These are phyloP conservation scores for Poeciliopsis gracilis DNA, from an alignment of 2,797 vertebrate genomes.

Conservation along the genomic window DNA sequence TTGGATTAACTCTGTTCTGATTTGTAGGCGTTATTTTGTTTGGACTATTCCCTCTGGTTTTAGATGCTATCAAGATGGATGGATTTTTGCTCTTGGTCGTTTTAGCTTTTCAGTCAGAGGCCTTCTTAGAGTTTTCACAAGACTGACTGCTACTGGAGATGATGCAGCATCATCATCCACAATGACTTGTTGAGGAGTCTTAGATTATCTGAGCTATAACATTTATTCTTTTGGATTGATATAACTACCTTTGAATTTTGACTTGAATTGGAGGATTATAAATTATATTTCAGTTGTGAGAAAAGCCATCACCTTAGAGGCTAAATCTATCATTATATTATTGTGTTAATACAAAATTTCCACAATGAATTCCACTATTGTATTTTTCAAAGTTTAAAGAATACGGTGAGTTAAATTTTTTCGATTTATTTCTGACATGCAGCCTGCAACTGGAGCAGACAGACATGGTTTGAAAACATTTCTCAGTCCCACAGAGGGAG, in stretches of 20 bases:
- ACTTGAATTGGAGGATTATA: not conserved
- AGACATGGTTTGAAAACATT: constrained; percentile 21
- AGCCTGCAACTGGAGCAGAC: not conserved
- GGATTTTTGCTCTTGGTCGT: no score
- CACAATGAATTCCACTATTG: not conserved
- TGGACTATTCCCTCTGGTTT: no score
- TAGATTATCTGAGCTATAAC: not conserved
- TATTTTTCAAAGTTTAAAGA: not conserved
- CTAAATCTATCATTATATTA: not conserved
- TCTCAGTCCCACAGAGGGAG: constrained; percentile 12
- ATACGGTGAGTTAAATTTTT: not conserved
- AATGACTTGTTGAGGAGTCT: not conserved
- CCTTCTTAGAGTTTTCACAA: not conserved
- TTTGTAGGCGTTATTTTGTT: no score
- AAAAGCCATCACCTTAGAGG: not conserved
- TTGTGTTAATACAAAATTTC: not conserved
- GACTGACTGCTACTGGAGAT: not conserved
- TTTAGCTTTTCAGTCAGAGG: not conserved
- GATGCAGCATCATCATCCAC: not conserved
- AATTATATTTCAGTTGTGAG: not conserved
- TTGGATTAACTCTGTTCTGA: no score
- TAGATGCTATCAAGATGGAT: no score
- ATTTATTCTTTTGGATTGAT: not conserved
- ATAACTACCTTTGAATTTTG: not conserved
- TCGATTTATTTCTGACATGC: constrained; percentile 13